phyloP scores from a whole-genome alignment of 1,140 invertebrate genomes.

The Drosophila mauritiana region DNA sequence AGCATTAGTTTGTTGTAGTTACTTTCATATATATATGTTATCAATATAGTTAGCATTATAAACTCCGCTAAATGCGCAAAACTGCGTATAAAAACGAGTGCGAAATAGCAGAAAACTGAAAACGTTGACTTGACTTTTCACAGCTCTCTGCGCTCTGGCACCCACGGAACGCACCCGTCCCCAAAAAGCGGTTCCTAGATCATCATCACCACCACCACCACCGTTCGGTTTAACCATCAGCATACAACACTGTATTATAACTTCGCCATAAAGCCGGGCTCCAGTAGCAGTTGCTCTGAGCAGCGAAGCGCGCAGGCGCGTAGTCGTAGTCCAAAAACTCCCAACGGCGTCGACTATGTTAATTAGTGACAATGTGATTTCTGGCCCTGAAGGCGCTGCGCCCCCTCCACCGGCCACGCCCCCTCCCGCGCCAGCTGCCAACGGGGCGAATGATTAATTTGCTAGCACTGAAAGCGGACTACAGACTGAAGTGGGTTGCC shows the following conservation, averaged over 20 bases:
- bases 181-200: neutral
- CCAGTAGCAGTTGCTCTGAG: conserved; percentile 53
- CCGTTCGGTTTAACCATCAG: conserved; percentile 12
- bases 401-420: conserved; percentile 5
- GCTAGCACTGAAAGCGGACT: conserved; percentile 53
- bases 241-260: conserved; percentile 11
- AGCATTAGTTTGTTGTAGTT: no score
- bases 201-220: conserved; percentile 8
- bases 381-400: conserved; percentile 62
- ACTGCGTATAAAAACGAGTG: neutral
- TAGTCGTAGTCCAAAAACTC: conserved; percentile 69
- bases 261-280: conserved; percentile 9
- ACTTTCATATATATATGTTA: no score
- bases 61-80: conserved; percentile 27
- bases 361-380: conserved; percentile 82
- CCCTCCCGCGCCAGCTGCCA: neutral
- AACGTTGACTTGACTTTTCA: conserved; percentile 77
- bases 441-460: conserved; percentile 73
- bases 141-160: conserved; percentile 71
- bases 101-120: conserved; percentile 48
- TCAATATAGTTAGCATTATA: no score
- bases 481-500: conserved; percentile 57
- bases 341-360: conserved; percentile 71
- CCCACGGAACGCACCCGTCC: conserved; percentile 19
- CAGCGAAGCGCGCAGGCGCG: conserved; percentile 76